Evolutionary conservation across 2,797 vertebrate species (phyloP).

Genomic region (Schizopygopsis pylzovi): DNA sequence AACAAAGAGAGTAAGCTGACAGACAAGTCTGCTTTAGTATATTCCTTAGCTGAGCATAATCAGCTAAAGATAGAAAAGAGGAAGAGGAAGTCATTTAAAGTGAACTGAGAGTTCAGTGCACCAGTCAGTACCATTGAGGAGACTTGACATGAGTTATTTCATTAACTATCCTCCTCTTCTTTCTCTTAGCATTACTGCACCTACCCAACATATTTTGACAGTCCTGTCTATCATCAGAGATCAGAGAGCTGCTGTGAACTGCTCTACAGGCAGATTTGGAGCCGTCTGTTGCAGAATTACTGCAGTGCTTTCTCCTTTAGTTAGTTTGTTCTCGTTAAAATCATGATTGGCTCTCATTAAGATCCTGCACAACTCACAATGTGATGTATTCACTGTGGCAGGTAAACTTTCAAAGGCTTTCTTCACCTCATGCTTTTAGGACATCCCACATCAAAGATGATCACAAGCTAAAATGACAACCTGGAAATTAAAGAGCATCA

Average conservation of each 20-base stretch:
- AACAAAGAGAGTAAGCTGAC: slow-evolving; percentile 15
- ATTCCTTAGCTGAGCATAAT: not conserved
- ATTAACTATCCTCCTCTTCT: slow-evolving; percentile 42
- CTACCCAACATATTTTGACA: slow-evolving; percentile 54
- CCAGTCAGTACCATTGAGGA: not conserved
- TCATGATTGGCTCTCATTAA: slow-evolving; percentile 44
- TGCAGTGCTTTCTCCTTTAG: slow-evolving; percentile 58
- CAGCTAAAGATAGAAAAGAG: not conserved
- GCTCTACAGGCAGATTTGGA: slow-evolving; percentile 64
- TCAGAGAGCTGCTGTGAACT: slow-evolving; percentile 64
- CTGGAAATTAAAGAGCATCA: not conserved
- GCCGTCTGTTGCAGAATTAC: slow-evolving; percentile 53
- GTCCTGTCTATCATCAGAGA: slow-evolving; percentile 62
- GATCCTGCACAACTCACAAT: not conserved
- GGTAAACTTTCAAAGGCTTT: slow-evolving; percentile 28
- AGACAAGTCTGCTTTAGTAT: not conserved
- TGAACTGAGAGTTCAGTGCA: not conserved
- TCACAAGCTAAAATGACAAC: slow-evolving; percentile 17
- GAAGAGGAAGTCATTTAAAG: not conserved
- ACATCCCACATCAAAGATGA: slow-evolving; percentile 23
- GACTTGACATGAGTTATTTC: slow-evolving; percentile 42
- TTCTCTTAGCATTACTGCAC: slow-evolving; percentile 28
- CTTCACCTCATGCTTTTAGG: slow-evolving; percentile 1
- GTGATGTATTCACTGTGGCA: slow-evolving; percentile 10
- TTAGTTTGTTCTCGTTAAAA: slow-evolving; percentile 44